Evolutionary conservation across 2,113 vertebrate species (phyloP).

Genomic region (Epinephelus cyanopodus): DNA sequence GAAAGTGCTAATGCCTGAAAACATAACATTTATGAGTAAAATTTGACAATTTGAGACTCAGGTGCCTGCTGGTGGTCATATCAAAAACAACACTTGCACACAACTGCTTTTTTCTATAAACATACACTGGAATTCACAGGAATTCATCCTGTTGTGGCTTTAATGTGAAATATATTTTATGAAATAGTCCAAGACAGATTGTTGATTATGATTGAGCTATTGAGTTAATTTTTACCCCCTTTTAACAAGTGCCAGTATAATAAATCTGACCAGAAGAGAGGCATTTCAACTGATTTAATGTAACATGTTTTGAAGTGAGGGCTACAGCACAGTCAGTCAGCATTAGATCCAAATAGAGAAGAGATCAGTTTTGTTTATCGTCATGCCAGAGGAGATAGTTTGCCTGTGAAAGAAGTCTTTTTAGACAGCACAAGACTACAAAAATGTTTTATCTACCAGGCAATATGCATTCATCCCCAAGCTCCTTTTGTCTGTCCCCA

Average conservation of each 20-base stretch:
- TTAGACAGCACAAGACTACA: not conserved
- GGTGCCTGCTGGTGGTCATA: no score
- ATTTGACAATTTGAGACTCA: no score
- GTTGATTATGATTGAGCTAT: not conserved
- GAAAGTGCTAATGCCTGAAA: no score
- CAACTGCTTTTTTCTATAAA: not conserved
- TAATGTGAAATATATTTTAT: not conserved
- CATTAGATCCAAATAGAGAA: not conserved
- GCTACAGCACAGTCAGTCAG: constrained; percentile 1
- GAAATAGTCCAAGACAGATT: not conserved
- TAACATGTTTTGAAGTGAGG: not conserved
- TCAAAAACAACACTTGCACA: no score
- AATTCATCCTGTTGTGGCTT: not conserved
- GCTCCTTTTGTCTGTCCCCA: not conserved
- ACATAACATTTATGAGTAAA: no score
- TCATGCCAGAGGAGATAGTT: not conserved
- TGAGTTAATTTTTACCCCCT: not conserved
- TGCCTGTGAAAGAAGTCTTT: not conserved
- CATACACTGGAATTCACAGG: not conserved
- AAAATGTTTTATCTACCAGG: constrained; percentile 7
- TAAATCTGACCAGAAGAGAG: not conserved
- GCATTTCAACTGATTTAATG: constrained; percentile 20
- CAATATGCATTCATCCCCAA: not conserved
- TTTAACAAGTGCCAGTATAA: not conserved
- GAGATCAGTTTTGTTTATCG: constrained; percentile 26